These are phyloP conservation scores for Laterallus jamaicensis DNA, from an alignment of 2,113 vertebrate genomes.

Conservation along the genomic window DNA sequence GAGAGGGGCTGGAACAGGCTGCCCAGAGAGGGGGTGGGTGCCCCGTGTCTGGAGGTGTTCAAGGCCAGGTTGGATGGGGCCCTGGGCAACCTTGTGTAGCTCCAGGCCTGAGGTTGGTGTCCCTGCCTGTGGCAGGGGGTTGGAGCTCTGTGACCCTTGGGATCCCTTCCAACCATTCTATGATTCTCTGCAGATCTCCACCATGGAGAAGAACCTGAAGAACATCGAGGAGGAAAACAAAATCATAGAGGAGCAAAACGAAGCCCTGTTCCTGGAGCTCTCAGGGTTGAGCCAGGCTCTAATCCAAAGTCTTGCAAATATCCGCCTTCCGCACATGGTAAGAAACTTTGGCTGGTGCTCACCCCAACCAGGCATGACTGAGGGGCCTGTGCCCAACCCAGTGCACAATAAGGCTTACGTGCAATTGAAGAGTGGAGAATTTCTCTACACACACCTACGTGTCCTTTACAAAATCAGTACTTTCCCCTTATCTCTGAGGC, in stretches of 20 bases:
- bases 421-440: constrained; percentile 1
- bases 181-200: constrained; percentile 83
- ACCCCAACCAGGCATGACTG: rapidly evolving
- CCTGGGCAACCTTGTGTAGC: too few relatives aligned
- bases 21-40: too few relatives aligned
- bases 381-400: not conserved
- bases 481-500: constrained; percentile 34
- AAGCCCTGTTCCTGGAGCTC: constrained; percentile 96
- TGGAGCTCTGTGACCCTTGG: too few relatives aligned
- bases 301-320: constrained; percentile 96
- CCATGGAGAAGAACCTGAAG: constrained; percentile 97
- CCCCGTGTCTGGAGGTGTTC: too few relatives aligned
- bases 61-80: too few relatives aligned
- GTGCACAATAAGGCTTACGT: not conserved
- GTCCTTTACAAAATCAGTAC: constrained; percentile 32
- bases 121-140: too few relatives aligned
- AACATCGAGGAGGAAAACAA: constrained; percentile 98
- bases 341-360: not conserved
- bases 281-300: constrained; percentile 97
- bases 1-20: too few relatives aligned
- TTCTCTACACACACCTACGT: not conserved
- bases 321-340: constrained; percentile 98
- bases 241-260: constrained; percentile 97
- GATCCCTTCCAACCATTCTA: too few relatives aligned
- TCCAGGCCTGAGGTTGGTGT: too few relatives aligned